Evolutionary conservation across 2,113 vertebrate species (phyloP).

Genomic region (Phylloscopus trochilus): DNA sequence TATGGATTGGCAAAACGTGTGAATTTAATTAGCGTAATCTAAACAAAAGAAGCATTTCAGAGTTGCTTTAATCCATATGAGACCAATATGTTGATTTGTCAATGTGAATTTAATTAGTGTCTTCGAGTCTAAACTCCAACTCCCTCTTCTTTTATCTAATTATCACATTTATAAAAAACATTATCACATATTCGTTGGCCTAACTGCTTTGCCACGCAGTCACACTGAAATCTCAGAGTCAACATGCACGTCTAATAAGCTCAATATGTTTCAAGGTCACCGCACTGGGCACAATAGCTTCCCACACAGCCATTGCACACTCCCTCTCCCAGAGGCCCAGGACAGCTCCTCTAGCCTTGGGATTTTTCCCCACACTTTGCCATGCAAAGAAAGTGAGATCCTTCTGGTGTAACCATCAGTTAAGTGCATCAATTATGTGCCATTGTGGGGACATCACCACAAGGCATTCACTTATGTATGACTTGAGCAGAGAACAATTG

Average conservation of each 20-base stretch:
- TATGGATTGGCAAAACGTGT: slow-evolving; percentile 59
- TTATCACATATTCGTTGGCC: slow-evolving; percentile 65
- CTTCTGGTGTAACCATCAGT: neutral
- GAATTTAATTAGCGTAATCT: slow-evolving; percentile 71
- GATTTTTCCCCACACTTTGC: neutral
- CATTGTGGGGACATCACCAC: neutral
- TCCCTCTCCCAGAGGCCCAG: neutral
- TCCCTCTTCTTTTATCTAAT: slow-evolving; percentile 69
- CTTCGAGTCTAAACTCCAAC: slow-evolving; percentile 59
- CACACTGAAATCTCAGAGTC: slow-evolving; percentile 33
- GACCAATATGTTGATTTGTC: slow-evolving; percentile 73
- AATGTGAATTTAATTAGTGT: slow-evolving; percentile 77
- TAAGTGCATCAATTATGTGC: neutral
- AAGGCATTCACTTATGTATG: neutral
- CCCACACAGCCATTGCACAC: neutral
- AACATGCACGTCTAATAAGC: slow-evolving; percentile 48
- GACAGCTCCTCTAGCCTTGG: neutral
- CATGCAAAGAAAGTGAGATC: neutral
- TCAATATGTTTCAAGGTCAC: slow-evolving; percentile 41
- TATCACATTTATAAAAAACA: slow-evolving; percentile 72
- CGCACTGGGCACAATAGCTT: neutral
- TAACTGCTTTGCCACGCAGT: slow-evolving; percentile 65
- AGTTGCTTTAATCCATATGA: slow-evolving; percentile 62
- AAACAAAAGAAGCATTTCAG: slow-evolving; percentile 69
- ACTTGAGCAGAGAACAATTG: slow-evolving; percentile 33